These are phyloP conservation scores for Drosophila nigritarsus DNA, from an alignment of 2,888 invertebrate species.

Conservation along the genomic window DNA sequence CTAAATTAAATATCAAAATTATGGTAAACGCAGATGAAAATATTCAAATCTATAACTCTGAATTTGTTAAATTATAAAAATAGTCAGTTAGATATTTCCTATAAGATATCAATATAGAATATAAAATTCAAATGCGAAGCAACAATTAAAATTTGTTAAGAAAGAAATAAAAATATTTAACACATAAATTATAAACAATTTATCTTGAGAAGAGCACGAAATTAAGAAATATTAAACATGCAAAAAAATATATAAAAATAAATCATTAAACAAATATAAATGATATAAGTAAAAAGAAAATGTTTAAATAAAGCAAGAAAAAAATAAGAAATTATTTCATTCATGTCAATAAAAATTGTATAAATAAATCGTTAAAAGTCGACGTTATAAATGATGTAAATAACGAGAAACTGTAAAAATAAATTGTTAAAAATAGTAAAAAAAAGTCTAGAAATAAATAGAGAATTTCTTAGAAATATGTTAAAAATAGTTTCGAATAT, in stretches of 20 bases:
- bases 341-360: neutral
- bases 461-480: neutral
- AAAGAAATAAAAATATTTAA: too few species aligned
- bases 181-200: neutral
- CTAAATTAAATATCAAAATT: neutral
- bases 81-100: too few species aligned
- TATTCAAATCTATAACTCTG: neutral
- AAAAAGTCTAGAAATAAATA: neutral
- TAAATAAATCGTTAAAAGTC: neutral
- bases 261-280: too few species aligned
- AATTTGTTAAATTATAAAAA: neutral
- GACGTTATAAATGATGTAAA: neutral
- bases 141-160: neutral
- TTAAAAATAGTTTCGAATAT: slow-evolving; percentile 32
- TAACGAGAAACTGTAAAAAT: slow-evolving; percentile 7
- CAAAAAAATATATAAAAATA: too few species aligned
- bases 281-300: neutral
- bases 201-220: too few species aligned
- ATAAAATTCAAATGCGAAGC: neutral
- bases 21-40: neutral
- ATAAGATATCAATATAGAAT: neutral
- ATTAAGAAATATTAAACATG: too few species aligned
- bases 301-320: neutral
- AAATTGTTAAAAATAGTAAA: neutral
- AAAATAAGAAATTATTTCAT: neutral